Evolutionary conservation across 2,113 vertebrate genomes (phyloP).

Genomic region (Xenopus tropicalis): UCB_Xtro_10.0 CM004450.2:99375501-99376000

Average conservation of each 20-base stretch:
- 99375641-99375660: constrained; percentile 9
- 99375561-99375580: background rate
- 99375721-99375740: background rate
- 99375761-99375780: background rate
- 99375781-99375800: no score
- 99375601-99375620: background rate
- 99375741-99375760: background rate
- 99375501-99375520: constrained; percentile 51
- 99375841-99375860: no score
- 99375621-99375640: background rate
- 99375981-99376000: no score
- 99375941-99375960: no score
- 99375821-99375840: no score
- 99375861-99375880: no score
- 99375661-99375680: constrained; percentile 14
- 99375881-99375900: no score
- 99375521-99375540: constrained; percentile 43
- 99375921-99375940: no score
- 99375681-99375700: background rate
- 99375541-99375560: constrained; percentile 40
- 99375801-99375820: no score
- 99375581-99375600: background rate
- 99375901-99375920: no score
- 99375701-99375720: constrained; percentile 10
- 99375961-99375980: no score